A percentile compares a stretch with the other conserved stretches of the same genome.
Evolutionary conservation across 1,140 invertebrate genomes (phyloP).

Genomic region (Bacillus rossius): DNA sequence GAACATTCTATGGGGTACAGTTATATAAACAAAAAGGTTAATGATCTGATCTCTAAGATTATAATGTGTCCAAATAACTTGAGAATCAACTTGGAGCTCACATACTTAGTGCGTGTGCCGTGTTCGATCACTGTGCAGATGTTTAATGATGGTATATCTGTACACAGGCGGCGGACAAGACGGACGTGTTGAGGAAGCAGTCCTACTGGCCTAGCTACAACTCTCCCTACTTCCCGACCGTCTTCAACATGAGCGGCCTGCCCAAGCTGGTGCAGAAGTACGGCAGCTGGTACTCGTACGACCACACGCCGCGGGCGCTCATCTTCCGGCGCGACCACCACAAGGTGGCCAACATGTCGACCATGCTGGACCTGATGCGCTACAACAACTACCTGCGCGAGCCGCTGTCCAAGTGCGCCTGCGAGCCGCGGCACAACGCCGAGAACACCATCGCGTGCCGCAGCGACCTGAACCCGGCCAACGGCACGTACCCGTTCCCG

Average conservation of each 20-base stretch:
- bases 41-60: too few relatives aligned
- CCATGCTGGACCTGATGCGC: slow-evolving; percentile 58
- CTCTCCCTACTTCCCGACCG: slow-evolving; percentile 56
- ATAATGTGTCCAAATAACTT: too few relatives aligned
- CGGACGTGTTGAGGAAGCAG: slow-evolving; percentile 47
- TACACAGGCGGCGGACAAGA: slow-evolving; percentile 44
- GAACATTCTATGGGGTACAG: too few relatives aligned
- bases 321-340: slow-evolving; percentile 57
- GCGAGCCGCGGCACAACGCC: slow-evolving; percentile 63
- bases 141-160: too few relatives aligned
- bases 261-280: slow-evolving; percentile 51
- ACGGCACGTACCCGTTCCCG: slow-evolving; percentile 58
- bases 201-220: slow-evolving; percentile 73
- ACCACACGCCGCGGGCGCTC: slow-evolving; percentile 55
- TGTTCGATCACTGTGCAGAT: too few relatives aligned
- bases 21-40: too few relatives aligned
- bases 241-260: slow-evolving; percentile 60
- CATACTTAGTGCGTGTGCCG: too few relatives aligned
- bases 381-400: slow-evolving; percentile 71
- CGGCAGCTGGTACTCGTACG: slow-evolving; percentile 67
- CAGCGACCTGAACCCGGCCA: slow-evolving; percentile 52
- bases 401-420: slow-evolving; percentile 61
- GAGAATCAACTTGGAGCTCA: too few relatives aligned
- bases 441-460: slow-evolving; percentile 66
- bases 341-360: slow-evolving; percentile 47